These are phyloP conservation scores for Kuschelorhynchus macadamiae DNA, from an alignment of 2,888 invertebrate species.

Conservation along the genomic window DNA sequence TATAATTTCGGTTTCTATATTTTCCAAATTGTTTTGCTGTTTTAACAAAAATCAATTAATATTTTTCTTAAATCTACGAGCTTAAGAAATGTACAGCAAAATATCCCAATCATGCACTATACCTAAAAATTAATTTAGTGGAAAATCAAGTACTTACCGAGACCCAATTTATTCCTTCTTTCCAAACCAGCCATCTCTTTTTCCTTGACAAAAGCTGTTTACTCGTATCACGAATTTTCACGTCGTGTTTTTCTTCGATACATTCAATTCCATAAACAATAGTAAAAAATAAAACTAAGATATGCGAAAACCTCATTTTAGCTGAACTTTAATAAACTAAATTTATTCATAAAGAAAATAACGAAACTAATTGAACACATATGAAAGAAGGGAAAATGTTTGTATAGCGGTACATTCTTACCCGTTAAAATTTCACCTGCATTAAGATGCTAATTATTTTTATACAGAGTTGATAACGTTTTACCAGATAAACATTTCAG, in stretches of 20 bases:
- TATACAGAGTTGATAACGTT: background rate
- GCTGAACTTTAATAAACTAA: too few species aligned
- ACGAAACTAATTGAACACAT: background rate
- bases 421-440: background rate
- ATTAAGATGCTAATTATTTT: background rate
- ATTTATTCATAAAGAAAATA: too few species aligned
- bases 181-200: conserved; percentile 73
- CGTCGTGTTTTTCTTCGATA: background rate
- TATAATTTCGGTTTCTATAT: too few species aligned
- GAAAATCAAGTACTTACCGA: conserved; percentile 70
- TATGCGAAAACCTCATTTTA: conserved; percentile 5
- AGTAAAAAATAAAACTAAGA: conserved; percentile 4
- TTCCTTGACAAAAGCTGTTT: conserved; percentile 64
- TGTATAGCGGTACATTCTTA: background rate
- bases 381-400: background rate
- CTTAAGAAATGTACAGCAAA: too few species aligned
- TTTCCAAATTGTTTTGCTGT: too few species aligned
- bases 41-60: too few species aligned
- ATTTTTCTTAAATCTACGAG: too few species aligned
- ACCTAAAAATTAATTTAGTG: conserved; percentile 1
- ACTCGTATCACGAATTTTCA: conserved; percentile 54
- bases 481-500: too few species aligned
- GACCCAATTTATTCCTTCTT: conserved; percentile 73
- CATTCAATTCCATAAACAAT: conserved; percentile 19
- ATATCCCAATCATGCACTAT: too few species aligned